phyloP scores from a whole-genome alignment of 2,113 vertebrate species.

The Cyprinodon variegatus region DNA sequence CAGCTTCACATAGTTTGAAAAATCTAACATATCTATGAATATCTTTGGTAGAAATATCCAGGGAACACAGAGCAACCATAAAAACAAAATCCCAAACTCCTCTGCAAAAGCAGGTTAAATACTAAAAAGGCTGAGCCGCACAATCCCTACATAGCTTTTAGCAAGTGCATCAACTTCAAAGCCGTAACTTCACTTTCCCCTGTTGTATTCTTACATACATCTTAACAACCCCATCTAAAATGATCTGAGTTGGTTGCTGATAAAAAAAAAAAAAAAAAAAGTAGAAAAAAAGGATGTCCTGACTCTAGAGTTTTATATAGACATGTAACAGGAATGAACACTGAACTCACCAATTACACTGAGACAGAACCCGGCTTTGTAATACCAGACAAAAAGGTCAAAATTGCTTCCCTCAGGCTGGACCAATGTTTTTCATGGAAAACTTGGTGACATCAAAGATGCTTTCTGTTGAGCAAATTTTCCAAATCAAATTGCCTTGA shows the following conservation, averaged over 20 bases:
- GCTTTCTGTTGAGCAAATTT: background rate
- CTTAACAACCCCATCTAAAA: slow-evolving; percentile 24
- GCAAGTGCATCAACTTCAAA: slow-evolving; percentile 1
- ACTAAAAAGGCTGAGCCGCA: background rate
- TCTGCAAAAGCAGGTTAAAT: background rate
- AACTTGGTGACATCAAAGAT: slow-evolving; percentile 24
- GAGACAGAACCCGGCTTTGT: slow-evolving; percentile 14
- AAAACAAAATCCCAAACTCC: slow-evolving; percentile 10
- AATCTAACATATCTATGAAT: background rate
- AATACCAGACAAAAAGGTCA: background rate
- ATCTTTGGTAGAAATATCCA: slow-evolving; percentile 35
- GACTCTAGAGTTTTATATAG: slow-evolving; percentile 18
- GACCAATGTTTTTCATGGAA: background rate
- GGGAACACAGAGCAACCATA: slow-evolving; percentile 1
- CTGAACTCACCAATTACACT: background rate
- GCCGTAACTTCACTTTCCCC: slow-evolving; percentile 9
- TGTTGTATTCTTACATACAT: background rate
- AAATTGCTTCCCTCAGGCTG: slow-evolving; percentile 12
- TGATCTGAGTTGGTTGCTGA: background rate
- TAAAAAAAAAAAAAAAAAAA: slow-evolving; percentile 33
- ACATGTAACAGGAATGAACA: slow-evolving; percentile 7
- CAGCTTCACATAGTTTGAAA: background rate
- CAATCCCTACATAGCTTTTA: background rate
- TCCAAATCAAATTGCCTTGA: slow-evolving; percentile 36
- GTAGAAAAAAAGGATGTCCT: background rate